Percentiles rank a stretch among this genome's conserved stretches.
phyloP scores from a whole-genome alignment of 2,113 vertebrate species.

The Hucho hucho region DNA sequence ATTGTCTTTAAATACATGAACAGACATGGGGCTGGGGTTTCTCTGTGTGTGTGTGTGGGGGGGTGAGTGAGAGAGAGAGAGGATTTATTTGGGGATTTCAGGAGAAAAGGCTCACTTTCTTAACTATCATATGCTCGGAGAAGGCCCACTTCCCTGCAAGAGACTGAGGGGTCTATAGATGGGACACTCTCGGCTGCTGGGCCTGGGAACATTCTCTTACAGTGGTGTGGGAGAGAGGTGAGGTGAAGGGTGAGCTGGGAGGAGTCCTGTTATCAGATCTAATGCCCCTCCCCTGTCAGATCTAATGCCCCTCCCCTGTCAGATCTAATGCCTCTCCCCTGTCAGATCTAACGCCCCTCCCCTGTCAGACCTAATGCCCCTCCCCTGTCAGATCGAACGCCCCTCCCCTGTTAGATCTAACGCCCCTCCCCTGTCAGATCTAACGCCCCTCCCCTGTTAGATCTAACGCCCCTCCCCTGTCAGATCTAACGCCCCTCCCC shows the following conservation, averaged over 20 bases:
- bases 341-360: not conserved
- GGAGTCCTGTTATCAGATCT: slow-evolving; percentile 3
- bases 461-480: not conserved
- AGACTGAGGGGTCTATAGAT: not conserved
- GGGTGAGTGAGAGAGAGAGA: not conserved
- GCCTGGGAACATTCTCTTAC: too few relatives aligned
- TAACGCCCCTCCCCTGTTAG: not conserved
- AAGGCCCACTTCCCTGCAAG: not conserved
- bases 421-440: too few relatives aligned
- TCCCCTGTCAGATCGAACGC: too few relatives aligned
- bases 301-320: not conserved
- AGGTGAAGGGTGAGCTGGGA: not conserved
- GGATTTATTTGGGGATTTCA: slow-evolving; percentile 3
- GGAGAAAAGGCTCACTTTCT: slow-evolving; percentile 14
- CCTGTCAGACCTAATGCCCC: too few relatives aligned
- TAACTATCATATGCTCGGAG: not conserved
- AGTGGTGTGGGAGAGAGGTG: not conserved
- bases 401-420: too few relatives aligned
- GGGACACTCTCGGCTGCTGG: not conserved
- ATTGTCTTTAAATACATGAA: not conserved
- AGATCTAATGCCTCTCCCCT: not conserved
- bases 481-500: too few relatives aligned
- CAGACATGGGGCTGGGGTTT: not conserved
- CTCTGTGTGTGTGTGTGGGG: not conserved
- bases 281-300: not conserved